These are phyloP conservation scores for Bagarius yarrelli DNA, from an alignment of 2,113 vertebrate genomes.

Conservation along the genomic window DNA sequence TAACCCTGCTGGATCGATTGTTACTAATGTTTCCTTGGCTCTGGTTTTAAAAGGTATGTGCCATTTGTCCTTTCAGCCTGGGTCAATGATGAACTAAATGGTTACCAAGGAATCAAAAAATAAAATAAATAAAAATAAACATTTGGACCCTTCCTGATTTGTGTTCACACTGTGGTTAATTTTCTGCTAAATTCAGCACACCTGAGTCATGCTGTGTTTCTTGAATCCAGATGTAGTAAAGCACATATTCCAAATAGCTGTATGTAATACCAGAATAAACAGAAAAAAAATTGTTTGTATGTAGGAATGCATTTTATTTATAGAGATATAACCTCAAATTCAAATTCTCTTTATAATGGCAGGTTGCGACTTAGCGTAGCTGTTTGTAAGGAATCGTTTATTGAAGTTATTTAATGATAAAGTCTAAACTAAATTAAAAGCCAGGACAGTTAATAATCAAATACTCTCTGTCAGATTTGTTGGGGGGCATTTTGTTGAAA, in stretches of 20 bases:
- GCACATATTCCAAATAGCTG: background rate
- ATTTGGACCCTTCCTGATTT: background rate
- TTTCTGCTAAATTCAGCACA: background rate
- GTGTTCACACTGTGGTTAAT: background rate
- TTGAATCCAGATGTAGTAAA: conserved; percentile 1
- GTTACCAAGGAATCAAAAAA: background rate
- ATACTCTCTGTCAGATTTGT: background rate
- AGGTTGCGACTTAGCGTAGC: background rate
- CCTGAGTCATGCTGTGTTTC: conserved; percentile 25
- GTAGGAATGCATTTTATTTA: background rate
- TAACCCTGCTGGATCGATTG: conserved; percentile 34
- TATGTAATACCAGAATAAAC: background rate
- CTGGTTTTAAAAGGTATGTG: conserved; percentile 18
- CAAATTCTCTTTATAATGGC: background rate
- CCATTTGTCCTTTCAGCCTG: background rate
- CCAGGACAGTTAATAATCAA: background rate
- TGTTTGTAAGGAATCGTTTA: background rate
- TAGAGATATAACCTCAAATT: background rate
- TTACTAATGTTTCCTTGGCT: conserved; percentile 45
- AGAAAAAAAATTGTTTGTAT: background rate
- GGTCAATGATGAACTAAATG: conserved; percentile 4
- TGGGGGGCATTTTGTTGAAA: background rate
- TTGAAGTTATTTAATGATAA: background rate
- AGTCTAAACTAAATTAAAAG: background rate
- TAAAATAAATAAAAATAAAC: background rate